Conservation (phyloP, 37 sponge, comb jelly and placozoan species). For the Bolinopsis microptera region DNA sequence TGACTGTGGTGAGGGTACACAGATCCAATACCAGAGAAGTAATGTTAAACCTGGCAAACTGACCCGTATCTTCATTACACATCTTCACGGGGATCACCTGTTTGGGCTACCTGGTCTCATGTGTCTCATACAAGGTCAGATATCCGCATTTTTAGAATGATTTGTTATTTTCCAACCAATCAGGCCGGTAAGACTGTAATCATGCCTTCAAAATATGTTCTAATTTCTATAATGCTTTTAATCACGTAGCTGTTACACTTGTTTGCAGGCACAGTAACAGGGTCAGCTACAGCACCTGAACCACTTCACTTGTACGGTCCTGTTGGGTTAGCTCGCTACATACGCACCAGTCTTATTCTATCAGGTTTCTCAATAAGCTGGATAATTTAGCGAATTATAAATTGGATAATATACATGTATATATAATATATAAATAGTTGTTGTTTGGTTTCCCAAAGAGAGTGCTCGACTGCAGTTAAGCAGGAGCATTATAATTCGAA, state of each 20-base stretch:
- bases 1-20: conserved; percentile 94
- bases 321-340: conserved; percentile 75
- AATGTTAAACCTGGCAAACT: conserved; percentile 76
- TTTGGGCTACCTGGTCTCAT: conserved; percentile 90
- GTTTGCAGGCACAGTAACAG: neutral
- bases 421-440: no score
- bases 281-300: neutral
- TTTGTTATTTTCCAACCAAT: no score
- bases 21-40: conserved; percentile 86
- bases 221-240: no score
- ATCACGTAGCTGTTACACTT: no score
- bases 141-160: no score
- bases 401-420: no score
- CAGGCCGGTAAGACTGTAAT: no score
- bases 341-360: conserved; percentile 74
- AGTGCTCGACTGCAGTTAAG: no score
- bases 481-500: no score
- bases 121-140: conserved; percentile 72
- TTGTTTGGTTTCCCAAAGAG: no score
- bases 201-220: no score
- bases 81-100: conserved; percentile 93
- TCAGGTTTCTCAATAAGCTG: conserved; percentile 78
- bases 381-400: no score
- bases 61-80: conserved; percentile 85
- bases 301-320: conserved; percentile 88